Conservation (phyloP, 92 coral and sea anemone genomes). For the Epizoanthus ramosus region DNA sequence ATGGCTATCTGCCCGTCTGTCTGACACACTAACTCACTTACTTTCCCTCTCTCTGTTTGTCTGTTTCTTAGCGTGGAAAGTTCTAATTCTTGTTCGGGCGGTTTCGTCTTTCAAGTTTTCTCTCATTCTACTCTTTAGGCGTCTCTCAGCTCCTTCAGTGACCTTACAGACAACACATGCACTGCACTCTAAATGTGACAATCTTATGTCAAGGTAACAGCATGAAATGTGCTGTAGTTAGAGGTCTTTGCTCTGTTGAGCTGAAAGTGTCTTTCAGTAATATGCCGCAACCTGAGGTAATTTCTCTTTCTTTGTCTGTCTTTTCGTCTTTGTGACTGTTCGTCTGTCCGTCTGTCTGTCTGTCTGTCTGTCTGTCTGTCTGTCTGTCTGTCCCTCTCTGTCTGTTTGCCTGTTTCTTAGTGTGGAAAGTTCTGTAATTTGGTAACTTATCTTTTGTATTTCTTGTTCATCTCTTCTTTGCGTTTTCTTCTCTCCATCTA, state of each 20-base stretch:
- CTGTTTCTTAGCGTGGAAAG: not conserved
- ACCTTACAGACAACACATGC: no score
- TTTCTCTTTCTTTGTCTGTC: not conserved
- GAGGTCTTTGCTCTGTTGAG: not conserved
- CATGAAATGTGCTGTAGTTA: not conserved
- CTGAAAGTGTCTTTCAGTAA: no score
- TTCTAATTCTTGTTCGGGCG: not conserved
- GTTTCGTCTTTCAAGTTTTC: no score
- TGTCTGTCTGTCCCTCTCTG: not conserved
- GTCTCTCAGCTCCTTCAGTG: conserved; percentile 5
- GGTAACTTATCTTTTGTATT: not conserved
- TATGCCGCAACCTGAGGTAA: no score
- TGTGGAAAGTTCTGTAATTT: no score
- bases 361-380: not conserved
- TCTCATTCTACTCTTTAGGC: conserved; percentile 6
- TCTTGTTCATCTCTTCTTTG: not conserved
- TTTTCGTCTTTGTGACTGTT: not conserved
- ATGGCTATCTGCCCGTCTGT: no score
- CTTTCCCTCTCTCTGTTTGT: no score
- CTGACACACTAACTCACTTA: no score
- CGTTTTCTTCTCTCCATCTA: not conserved
- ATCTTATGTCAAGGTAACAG: conserved; percentile 8
- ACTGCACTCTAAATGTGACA: not conserved
- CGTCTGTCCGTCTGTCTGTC: not conserved
- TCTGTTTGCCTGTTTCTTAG: not conserved